Evolutionary conservation across 2,113 vertebrate genomes (phyloP).

Genomic region (Cygnus atratus): DNA sequence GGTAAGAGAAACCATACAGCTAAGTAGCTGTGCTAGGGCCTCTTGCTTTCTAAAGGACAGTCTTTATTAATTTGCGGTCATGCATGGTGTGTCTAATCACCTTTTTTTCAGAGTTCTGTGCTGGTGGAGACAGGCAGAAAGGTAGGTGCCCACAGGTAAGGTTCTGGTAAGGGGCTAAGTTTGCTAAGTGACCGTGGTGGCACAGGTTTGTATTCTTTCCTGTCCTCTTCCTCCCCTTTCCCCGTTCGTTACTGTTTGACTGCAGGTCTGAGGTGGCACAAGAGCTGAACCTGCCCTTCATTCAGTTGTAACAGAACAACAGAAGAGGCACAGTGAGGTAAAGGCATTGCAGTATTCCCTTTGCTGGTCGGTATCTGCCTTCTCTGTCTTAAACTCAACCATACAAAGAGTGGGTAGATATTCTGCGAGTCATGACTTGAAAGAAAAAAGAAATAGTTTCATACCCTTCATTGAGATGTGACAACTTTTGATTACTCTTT

Average conservation of each 20-base stretch:
- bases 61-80: neutral
- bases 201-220: slow-evolving; percentile 42
- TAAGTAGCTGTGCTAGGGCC: neutral
- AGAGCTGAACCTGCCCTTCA: slow-evolving; percentile 65
- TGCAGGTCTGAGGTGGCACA: slow-evolving; percentile 74
- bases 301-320: slow-evolving; percentile 57
- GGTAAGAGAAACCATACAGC: slow-evolving; percentile 75
- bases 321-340: slow-evolving; percentile 73
- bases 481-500: neutral
- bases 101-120: slow-evolving; percentile 68
- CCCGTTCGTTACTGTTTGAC: slow-evolving; percentile 59
- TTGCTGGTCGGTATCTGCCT: slow-evolving; percentile 17
- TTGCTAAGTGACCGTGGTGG: slow-evolving; percentile 8
- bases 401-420: neutral
- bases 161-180: neutral
- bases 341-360: slow-evolving; percentile 47
- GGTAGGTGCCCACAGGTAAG: slow-evolving; percentile 63
- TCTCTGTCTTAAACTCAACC: neutral
- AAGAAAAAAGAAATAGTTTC: neutral
- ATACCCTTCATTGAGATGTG: neutral
- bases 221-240: slow-evolving; percentile 31
- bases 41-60: neutral
- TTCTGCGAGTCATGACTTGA: neutral
- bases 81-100: slow-evolving; percentile 48
- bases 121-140: neutral